Conservation (phyloP, 2,797 vertebrate species). For the Acanthurus lineatus region DNA sequence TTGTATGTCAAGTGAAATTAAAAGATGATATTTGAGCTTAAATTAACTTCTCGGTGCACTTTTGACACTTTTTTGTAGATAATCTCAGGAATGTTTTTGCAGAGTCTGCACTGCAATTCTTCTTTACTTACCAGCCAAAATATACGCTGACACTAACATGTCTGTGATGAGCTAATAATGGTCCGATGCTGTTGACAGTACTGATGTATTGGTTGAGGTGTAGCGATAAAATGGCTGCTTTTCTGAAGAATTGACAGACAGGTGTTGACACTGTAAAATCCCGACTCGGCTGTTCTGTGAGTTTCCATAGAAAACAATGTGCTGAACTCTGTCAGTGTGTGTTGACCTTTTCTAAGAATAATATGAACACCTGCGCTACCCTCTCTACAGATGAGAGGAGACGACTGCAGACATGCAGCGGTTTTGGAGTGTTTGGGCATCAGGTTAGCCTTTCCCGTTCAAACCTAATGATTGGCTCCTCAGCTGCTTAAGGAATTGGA, state of each 20-base stretch:
- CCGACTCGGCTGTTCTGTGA: neutral
- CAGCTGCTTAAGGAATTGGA: neutral
- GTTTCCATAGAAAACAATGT: neutral
- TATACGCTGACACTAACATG: no score
- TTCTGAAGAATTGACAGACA: neutral
- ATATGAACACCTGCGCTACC: neutral
- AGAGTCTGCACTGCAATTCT: neutral
- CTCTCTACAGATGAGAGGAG: neutral
- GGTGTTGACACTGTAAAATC: no score
- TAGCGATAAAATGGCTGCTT: neutral
- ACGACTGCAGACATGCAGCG: neutral
- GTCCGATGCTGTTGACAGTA: neutral
- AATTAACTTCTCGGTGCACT: neutral
- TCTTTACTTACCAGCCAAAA: no score
- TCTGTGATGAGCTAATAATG: neutral
- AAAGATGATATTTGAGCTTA: neutral
- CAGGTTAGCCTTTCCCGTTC: no score
- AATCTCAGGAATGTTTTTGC: neutral
- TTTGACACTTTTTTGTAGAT: neutral
- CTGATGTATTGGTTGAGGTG: neutral
- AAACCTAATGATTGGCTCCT: neutral
- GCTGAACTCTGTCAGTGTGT: neutral
- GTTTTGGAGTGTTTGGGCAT: neutral
- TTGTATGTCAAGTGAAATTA: neutral
- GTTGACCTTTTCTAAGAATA: neutral